Percentiles rank a stretch among this genome's conserved stretches.
Evolutionary conservation across 2,888 invertebrate species (phyloP).

Genomic region (Drosophila macrospina): DNA sequence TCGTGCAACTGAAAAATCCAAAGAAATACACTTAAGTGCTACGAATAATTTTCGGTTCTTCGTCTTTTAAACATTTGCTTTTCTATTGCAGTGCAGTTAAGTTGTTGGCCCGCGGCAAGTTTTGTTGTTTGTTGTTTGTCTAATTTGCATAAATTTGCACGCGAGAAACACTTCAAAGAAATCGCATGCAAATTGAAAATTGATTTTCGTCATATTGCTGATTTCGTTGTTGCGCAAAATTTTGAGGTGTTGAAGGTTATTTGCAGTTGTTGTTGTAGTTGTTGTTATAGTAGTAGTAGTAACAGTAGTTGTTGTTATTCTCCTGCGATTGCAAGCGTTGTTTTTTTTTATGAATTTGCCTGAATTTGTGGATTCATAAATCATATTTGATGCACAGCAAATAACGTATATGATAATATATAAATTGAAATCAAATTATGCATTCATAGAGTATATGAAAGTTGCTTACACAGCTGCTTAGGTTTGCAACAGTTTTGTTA

Average conservation of each 20-base stretch:
- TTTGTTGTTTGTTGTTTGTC: constrained; percentile 35
- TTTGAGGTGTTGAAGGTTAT: constrained; percentile 60
- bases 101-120: constrained; percentile 4
- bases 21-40: constrained; percentile 36
- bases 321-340: constrained; percentile 35
- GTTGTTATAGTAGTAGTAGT: constrained; percentile 10
- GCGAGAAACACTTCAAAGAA: constrained; percentile 65
- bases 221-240: constrained; percentile 49
- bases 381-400: constrained; percentile 57
- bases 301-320: constrained; percentile 19
- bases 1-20: constrained; percentile 36
- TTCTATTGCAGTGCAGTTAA: constrained; percentile 20
- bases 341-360: constrained; percentile 21
- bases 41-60: constrained; percentile 34
- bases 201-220: constrained; percentile 67
- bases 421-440: constrained; percentile 29
- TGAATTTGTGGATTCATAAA: constrained; percentile 52
- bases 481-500: neutral
- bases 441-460: constrained; percentile 3
- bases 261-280: constrained; percentile 4
- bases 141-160: constrained; percentile 75
- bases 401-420: constrained; percentile 20
- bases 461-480: neutral
- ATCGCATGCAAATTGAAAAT: constrained; percentile 77
- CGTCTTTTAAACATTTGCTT: constrained; percentile 13